Base-by-base conservation (phyloP, 2,113 vertebrate genomes). In the Kryptolebias marmoratus region DNA sequence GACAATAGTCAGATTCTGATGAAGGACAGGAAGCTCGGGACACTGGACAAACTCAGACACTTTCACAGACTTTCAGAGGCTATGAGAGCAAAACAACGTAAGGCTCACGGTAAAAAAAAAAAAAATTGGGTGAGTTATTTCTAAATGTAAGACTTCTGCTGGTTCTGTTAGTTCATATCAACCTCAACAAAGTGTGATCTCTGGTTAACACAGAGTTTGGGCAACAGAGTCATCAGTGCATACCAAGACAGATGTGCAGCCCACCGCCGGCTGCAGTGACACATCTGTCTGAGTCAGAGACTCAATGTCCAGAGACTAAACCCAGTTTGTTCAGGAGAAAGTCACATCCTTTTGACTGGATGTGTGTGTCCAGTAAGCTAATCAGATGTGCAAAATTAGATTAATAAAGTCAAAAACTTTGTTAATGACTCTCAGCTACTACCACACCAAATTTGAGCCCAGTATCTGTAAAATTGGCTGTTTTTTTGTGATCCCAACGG, bases 1-100 rank as follows among this genome's bases (percentile, higher is more conserved):
- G 68, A 92, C 90, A 94, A 92, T 85, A 65, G 70, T 32, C 18
- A 71, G 66, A 92, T 92, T 93, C 87, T 89, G 71, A 67, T n/a
- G 39, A 30, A 67, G 56, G 60, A 69, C 55, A 44, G 59, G 12
- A 59, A 36, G 52, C 62, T 78, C 59, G 64, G 66, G 52, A 60
- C 61, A 70, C 68, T 30, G 15, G 31, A 15, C 11, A 2, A 7
- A 48, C 67, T 31, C 39, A 62, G 77, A 75, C 9, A 30, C 64
- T 13, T n/a, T 52, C n/a, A 70, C 61, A 36, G 36, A 36, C 36
- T 4, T 4, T 7, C 36, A 47, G 31, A 70, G 67, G 82, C 73
- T 62, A 36, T 75, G 18, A 45, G 15, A 53, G 22, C 22, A 44
- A n/a, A 44, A 60, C n/a, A 60, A 44, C 22, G 22, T 22, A 12